Base-by-base conservation (phyloP, 2,113 vertebrate species). In the Nothobranchius kuhntae region DNA sequence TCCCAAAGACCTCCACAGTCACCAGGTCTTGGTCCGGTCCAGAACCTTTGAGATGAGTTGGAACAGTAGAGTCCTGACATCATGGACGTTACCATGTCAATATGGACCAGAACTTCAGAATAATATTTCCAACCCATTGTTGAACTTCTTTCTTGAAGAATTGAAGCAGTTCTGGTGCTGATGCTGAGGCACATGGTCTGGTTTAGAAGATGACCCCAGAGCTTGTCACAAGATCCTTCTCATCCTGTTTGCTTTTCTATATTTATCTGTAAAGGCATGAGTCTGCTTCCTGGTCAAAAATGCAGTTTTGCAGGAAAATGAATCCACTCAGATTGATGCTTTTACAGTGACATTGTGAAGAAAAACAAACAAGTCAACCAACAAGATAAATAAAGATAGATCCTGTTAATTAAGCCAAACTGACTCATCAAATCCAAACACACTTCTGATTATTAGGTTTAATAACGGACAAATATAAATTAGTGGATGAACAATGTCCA, bases 241-340 rank as follows among this genome's bases (percentile, higher is more conserved):
- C 40, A 61, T 42, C 35, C 30, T 30, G 35, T 59, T 68, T 54
- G 3, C 10, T 10, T 12, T 15, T 57, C 56, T 84, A 84, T 83
- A 86, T 77, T 75, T 80, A 65, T 48, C 63, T 59, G 9, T 12
- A 65, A 51, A 77, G 72, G 6, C 10, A 69, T 70, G 65, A 65
- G 42, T 62, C 46, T 69, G 9, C 17, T 57, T 44, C 2, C 3
- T 13, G 24, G 54, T 82, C 53, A 86, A 82, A 81, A 68, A 24
- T 60, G 0, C 68, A 69, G 46, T 73, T 82, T 77, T 84, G 69
- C 13, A 48, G 36, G 35, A 60, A n/a, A 44, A 63, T 48, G 73
- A 61, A 56, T 60, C 74, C 30, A 30, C 30, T 88, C 53, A 82
- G 56, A 58, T 53, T 53, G 2, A 3, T 14, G 14, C 53, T 65